Evolutionary conservation across 2,888 invertebrate genomes (phyloP).

Genomic region (Tillus elongatus): DNA sequence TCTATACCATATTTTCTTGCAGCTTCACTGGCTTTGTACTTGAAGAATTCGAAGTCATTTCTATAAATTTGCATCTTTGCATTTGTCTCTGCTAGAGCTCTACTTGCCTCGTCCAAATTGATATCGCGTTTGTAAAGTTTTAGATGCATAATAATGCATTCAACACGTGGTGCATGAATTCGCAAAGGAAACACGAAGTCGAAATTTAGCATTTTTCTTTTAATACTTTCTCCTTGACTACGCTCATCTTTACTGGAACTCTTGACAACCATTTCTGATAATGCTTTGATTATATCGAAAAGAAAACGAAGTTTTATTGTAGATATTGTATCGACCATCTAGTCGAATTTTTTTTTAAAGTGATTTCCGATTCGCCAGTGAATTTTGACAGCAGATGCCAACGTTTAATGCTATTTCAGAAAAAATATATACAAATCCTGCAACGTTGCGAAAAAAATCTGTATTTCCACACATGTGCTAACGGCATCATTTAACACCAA

Average conservation of each 20-base stretch:
- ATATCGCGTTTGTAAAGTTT: slow-evolving; percentile 5
- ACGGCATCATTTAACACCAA: slow-evolving; percentile 20
- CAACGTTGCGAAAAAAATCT: slow-evolving; percentile 19
- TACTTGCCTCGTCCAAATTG: slow-evolving; percentile 11
- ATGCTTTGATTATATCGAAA: slow-evolving; percentile 22
- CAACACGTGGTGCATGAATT: slow-evolving; percentile 7
- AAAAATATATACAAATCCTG: slow-evolving; percentile 22
- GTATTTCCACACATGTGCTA: slow-evolving; percentile 16
- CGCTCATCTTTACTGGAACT: slow-evolving; percentile 15
- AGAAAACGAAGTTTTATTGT: slow-evolving; percentile 22
- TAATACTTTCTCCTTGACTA: slow-evolving; percentile 3
- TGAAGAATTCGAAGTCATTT: slow-evolving; percentile 24
- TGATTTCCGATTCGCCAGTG: slow-evolving; percentile 20
- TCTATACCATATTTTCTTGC: slow-evolving; percentile 18
- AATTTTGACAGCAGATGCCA: slow-evolving; percentile 26
- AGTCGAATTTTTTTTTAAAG: slow-evolving; percentile 25
- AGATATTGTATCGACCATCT: no score
- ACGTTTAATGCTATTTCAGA: slow-evolving; percentile 25
- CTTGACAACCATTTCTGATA: slow-evolving; percentile 20
- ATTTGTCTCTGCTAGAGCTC: slow-evolving; percentile 20
- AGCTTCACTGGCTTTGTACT: slow-evolving; percentile 22
- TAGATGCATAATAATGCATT: slow-evolving; percentile 7
- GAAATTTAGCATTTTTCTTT: slow-evolving; percentile 6
- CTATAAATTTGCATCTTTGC: slow-evolving; percentile 19
- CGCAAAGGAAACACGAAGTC: slow-evolving; percentile 8